phyloP scores from a whole-genome alignment of 2,888 invertebrate genomes.

The Limnephilus auricula region DNA sequence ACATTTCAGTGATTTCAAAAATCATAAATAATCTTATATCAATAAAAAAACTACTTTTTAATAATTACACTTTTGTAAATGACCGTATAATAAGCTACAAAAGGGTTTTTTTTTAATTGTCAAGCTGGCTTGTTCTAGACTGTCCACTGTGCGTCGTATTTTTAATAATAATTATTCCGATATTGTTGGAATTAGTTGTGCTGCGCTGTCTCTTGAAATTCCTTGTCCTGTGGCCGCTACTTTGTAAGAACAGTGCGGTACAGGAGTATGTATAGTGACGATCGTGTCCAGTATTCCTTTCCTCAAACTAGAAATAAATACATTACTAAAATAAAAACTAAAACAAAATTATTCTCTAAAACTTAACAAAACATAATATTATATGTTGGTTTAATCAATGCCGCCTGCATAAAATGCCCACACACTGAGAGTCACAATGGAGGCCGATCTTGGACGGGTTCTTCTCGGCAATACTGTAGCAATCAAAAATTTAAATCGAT shows the following conservation, averaged over 20 bases:
- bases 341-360: too few species aligned
- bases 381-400: not conserved
- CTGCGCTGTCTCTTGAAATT: not conserved
- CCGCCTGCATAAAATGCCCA: not conserved
- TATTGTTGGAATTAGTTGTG: not conserved
- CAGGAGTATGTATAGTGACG: constrained; percentile 7
- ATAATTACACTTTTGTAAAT: too few species aligned
- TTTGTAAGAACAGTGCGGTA: constrained; percentile 27
- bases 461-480: not conserved
- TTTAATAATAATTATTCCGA: not conserved
- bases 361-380: too few species aligned
- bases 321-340: not conserved
- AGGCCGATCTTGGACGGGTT: not conserved
- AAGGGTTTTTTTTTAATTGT: too few species aligned
- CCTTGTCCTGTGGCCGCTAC: constrained; percentile 8
- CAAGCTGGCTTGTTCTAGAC: too few species aligned
- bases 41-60: too few species aligned
- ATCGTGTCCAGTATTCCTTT: not conserved
- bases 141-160: too few species aligned
- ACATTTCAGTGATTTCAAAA: too few species aligned
- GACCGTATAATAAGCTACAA: too few species aligned
- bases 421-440: not conserved
- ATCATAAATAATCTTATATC: too few species aligned
- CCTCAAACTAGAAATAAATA: constrained; percentile 6
- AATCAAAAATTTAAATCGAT: not conserved